Evolutionary conservation across 2,797 vertebrate genomes (phyloP).

Genomic region (Acanthurus tractus): DNA sequence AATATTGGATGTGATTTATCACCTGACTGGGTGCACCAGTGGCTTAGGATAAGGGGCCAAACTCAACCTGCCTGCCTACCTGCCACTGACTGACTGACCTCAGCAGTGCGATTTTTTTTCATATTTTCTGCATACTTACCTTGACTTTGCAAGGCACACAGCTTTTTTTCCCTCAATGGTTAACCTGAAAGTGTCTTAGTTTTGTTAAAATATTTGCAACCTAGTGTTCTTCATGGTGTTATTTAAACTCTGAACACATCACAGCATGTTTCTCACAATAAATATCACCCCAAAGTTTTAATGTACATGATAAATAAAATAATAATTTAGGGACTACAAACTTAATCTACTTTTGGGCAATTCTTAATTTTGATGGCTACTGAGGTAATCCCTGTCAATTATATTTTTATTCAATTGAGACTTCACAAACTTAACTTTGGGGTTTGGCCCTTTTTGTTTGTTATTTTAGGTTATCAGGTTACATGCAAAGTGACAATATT

Average conservation of each 20-base stretch:
- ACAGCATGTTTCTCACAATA: not conserved
- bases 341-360: not conserved
- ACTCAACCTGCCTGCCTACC: constrained; percentile 22
- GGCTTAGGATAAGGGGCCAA: constrained; percentile 28
- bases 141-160: not conserved
- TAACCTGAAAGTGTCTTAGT: not conserved
- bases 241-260: not conserved
- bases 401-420: not conserved
- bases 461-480: not conserved
- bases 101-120: not conserved
- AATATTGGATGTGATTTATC: constrained; percentile 76
- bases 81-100: constrained; percentile 3
- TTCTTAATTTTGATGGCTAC: not conserved
- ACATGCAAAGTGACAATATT: not conserved
- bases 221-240: not conserved
- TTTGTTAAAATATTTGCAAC: not conserved
- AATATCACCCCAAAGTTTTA: not conserved
- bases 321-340: no score
- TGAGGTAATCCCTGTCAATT: not conserved
- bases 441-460: not conserved
- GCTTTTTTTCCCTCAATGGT: not conserved
- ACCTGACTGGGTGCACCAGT: constrained; percentile 35
- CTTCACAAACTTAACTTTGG: not conserved
- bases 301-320: not conserved
- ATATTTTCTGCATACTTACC: not conserved